Conservation (phyloP, 2,113 vertebrate species). For the Podarcis raffonei region DNA sequence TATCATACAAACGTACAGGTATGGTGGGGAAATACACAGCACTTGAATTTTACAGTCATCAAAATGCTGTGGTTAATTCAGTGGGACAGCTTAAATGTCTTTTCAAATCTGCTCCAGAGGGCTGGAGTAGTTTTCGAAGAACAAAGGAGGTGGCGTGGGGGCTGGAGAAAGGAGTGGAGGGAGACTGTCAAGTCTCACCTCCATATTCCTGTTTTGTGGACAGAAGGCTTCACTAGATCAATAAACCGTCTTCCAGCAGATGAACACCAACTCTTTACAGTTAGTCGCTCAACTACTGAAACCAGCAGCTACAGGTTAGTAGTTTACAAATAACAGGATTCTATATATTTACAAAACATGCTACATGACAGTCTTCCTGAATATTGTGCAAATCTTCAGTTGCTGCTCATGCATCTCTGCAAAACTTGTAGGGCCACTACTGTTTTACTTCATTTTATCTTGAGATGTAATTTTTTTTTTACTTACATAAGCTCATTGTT, state of each 20-base stretch:
- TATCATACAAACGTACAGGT: neutral
- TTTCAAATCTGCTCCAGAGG: neutral
- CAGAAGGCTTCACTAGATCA: too few relatives aligned
- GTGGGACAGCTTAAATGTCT: neutral
- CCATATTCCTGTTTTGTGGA: too few relatives aligned
- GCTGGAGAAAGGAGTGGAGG: too few relatives aligned
- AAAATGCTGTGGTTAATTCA: neutral
- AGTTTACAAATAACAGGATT: too few relatives aligned
- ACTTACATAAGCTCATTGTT: conserved; percentile 99
- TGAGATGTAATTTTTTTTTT: neutral
- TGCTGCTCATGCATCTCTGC: neutral
- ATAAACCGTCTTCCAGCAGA: neutral
- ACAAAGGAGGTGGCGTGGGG: too few relatives aligned
- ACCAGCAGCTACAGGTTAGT: too few relatives aligned
- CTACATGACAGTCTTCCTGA: neutral
- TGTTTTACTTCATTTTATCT: neutral
- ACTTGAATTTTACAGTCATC: neutral
- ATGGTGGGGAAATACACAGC: neutral
- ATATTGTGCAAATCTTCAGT: neutral
- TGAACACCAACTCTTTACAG: neutral
- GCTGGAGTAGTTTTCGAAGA: too few relatives aligned
- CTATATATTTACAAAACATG: neutral
- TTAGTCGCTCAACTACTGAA: neutral
- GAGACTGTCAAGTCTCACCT: too few relatives aligned
- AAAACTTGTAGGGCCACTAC: neutral